A percentile compares a stretch with the other conserved stretches of the same genome.
Evolutionary conservation across 2,888 invertebrate genomes (phyloP).

Genomic region (Argyra leucocephala): DNA sequence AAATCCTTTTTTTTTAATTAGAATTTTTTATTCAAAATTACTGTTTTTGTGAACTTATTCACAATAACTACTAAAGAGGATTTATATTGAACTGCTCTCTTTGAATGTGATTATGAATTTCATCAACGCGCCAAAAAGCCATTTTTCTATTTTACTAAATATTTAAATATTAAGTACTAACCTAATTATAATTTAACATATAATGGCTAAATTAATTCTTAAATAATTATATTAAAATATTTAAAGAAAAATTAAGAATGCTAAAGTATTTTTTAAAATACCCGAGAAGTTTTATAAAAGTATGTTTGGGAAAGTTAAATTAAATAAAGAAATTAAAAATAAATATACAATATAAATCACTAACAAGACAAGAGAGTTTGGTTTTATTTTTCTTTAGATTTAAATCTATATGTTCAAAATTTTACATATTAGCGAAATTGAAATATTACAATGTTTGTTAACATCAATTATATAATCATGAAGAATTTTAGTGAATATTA

Average conservation of each 20-base stretch:
- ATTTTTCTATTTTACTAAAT: not conserved
- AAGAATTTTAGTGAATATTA: too few species aligned
- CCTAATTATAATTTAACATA: not conserved
- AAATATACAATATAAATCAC: too few species aligned
- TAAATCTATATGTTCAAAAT: not conserved
- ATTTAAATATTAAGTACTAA: not conserved
- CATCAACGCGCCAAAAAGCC: slow-evolving; percentile 12
- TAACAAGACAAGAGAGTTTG: too few species aligned
- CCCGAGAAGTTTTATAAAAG: not conserved
- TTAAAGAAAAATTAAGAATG: not conserved
- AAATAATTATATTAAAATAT: not conserved
- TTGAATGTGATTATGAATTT: not conserved
- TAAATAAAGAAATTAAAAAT: not conserved
- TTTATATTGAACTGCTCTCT: not conserved
- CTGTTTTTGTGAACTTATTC: not conserved
- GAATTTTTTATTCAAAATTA: too few species aligned
- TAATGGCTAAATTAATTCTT: not conserved
- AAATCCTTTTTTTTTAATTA: slow-evolving; percentile 9
- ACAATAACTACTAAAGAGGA: not conserved
- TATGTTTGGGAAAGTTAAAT: too few species aligned
- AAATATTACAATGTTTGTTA: not conserved
- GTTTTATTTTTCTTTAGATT: not conserved
- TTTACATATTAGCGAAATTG: not conserved
- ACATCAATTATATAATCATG: too few species aligned
- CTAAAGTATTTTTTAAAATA: not conserved